These are phyloP conservation scores for Poicephalus gulielmi DNA, from an alignment of 2,113 vertebrate species.

Conservation along the genomic window DNA sequence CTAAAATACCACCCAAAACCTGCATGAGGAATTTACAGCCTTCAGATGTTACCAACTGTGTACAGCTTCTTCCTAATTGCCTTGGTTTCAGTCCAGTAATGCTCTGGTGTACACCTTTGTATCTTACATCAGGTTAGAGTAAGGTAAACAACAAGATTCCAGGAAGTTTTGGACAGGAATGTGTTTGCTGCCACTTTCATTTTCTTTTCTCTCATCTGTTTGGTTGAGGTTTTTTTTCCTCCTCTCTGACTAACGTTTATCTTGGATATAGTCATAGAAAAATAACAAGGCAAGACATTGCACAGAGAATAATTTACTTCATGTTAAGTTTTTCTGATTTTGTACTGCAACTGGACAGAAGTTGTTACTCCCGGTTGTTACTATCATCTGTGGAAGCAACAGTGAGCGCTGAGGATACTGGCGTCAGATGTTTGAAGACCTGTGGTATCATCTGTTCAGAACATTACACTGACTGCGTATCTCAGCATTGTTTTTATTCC, in stretches of 20 bases:
- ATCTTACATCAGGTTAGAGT: not conserved
- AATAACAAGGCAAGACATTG: not conserved
- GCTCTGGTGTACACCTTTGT: not conserved
- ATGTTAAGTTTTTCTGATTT: not conserved
- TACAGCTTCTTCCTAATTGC: not conserved
- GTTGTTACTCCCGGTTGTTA: not conserved
- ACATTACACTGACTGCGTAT: not conserved
- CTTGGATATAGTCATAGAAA: not conserved
- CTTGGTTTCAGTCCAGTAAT: not conserved
- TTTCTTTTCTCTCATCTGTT: not conserved
- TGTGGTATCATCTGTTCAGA: not conserved
- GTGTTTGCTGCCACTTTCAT: not conserved
- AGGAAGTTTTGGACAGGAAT: not conserved
- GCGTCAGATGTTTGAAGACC: not conserved
- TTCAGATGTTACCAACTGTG: not conserved
- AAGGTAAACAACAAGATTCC: not conserved
- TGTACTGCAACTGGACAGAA: not conserved
- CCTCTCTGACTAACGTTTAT: not conserved
- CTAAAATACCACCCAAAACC: not conserved
- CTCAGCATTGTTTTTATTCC: not conserved
- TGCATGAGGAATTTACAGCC: not conserved
- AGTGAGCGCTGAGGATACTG: not conserved
- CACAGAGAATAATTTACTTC: not conserved
- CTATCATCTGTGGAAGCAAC: not conserved
- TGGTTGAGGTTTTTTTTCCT: accelerated